phyloP scores from a whole-genome alignment of 2,888 invertebrate species.

The Anodontia alba region DNA sequence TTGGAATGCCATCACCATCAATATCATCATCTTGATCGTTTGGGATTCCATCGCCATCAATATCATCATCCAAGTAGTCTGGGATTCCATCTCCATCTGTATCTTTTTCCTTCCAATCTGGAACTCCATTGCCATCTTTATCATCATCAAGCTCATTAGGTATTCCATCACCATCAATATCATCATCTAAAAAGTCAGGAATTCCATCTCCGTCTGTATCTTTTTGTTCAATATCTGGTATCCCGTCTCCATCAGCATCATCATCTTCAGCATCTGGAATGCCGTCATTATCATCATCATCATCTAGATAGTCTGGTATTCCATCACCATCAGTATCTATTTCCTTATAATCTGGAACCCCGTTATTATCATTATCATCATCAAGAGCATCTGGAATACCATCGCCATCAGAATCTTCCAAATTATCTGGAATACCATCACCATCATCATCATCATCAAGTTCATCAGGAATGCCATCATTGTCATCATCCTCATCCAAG shows the following conservation, averaged over 20 bases:
- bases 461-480: constrained; percentile 77
- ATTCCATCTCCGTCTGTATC: constrained; percentile 81
- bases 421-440: constrained; percentile 72
- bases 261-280: constrained; percentile 77
- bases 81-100: constrained; percentile 78
- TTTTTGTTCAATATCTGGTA: constrained; percentile 66
- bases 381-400: constrained; percentile 72
- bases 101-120: constrained; percentile 76
- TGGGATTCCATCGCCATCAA: constrained; percentile 76
- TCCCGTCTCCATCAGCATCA: constrained; percentile 79
- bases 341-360: constrained; percentile 73
- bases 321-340: constrained; percentile 80
- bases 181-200: constrained; percentile 72
- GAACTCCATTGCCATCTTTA: constrained; percentile 79
- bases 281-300: constrained; percentile 81
- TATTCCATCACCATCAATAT: constrained; percentile 81
- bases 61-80: constrained; percentile 70
- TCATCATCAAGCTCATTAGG: constrained; percentile 74
- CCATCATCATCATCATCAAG: constrained; percentile 67
- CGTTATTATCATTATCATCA: constrained; percentile 75
- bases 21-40: constrained; percentile 69
- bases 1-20: constrained; percentile 79
- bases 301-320: constrained; percentile 78
- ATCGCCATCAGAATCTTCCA: constrained; percentile 75
- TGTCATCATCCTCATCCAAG: constrained; percentile 73